Conservation (phyloP, 1,140 invertebrate species). For the Tetragnatha versicolor region DNA sequence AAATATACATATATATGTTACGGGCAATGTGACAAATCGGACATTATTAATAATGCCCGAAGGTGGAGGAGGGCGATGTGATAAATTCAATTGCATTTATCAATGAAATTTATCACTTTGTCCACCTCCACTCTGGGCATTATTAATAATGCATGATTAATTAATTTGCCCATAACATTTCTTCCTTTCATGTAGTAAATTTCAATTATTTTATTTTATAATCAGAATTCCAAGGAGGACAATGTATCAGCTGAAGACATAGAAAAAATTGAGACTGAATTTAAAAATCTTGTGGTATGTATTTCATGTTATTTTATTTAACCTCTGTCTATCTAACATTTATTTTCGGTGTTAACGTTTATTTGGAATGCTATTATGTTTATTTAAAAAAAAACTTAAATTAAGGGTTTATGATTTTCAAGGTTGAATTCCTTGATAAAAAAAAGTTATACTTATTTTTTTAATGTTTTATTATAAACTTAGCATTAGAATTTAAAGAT, state of each 20-base stretch:
- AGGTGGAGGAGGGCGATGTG: no score
- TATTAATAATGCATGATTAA: no score
- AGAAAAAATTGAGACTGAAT: background rate
- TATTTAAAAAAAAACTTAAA: background rate
- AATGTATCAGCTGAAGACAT: background rate
- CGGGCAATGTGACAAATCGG: no score
- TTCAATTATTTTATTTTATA: no score
- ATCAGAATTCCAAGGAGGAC: constrained; percentile 1
- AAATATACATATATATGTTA: no score
- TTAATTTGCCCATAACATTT: no score
- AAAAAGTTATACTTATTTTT: background rate
- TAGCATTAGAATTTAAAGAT: background rate
- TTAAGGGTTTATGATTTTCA: background rate
- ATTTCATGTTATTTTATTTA: no score
- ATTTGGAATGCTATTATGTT: background rate
- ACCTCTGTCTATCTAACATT: no score
- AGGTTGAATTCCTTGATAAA: background rate
- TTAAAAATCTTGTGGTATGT: background rate
- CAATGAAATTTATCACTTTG: no score
- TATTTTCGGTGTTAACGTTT: background rate
- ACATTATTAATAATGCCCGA: no score
- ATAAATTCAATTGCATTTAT: no score
- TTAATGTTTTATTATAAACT: background rate
- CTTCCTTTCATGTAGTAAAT: background rate
- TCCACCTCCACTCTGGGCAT: no score